A percentile compares a stretch with the other conserved stretches of the same genome.
These are phyloP conservation scores for Pseudopodoces humilis DNA, from an alignment of 2,113 vertebrate genomes.

Conservation along the genomic window DNA sequence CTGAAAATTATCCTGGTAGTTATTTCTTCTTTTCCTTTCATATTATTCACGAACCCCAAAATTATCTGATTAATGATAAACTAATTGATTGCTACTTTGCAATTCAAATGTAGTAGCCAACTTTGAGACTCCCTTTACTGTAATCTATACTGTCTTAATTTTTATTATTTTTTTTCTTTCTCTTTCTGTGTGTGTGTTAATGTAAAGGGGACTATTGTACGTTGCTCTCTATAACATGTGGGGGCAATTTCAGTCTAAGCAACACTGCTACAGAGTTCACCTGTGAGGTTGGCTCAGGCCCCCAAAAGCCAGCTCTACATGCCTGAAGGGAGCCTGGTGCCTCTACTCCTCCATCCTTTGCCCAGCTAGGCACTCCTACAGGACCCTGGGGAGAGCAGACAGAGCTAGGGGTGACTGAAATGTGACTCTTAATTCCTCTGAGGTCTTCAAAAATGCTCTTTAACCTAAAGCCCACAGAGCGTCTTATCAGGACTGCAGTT, in stretches of 20 bases:
- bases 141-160: not conserved
- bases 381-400: not conserved
- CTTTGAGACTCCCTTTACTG: slow-evolving; percentile 24
- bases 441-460: not conserved
- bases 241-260: not conserved
- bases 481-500: not conserved
- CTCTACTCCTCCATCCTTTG: not conserved
- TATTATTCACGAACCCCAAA: slow-evolving; percentile 80
- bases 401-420: not conserved
- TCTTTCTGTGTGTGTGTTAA: not conserved
- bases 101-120: slow-evolving; percentile 58
- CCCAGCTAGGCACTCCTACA: not conserved
- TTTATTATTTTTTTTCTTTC: not conserved
- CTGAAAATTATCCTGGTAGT: slow-evolving; percentile 87
- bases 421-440: not conserved
- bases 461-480: not conserved
- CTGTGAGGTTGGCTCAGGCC: not conserved
- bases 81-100: slow-evolving; percentile 82
- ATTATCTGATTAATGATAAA: slow-evolving; percentile 86
- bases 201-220: not conserved
- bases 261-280: not conserved
- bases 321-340: not conserved
- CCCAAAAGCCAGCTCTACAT: not conserved
- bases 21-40: slow-evolving; percentile 83
- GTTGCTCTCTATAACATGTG: not conserved